Evolutionary conservation across 2,888 invertebrate species (phyloP).

Genomic region (Protula sp.): DNA sequence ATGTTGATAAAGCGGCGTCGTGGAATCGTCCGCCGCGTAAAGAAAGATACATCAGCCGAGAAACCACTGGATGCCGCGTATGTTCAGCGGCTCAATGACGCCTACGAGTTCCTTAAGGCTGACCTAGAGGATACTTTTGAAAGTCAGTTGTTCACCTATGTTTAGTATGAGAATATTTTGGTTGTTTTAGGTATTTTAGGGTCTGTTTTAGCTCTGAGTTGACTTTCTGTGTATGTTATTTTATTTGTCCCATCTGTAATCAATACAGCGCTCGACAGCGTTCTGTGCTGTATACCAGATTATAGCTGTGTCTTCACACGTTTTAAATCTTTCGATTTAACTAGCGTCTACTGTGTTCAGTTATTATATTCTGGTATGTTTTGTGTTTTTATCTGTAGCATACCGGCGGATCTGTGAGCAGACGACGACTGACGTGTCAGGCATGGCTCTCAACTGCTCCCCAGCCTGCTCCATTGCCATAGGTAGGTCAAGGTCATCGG

Average conservation of each 20-base stretch:
- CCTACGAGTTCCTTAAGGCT: conserved; percentile 44
- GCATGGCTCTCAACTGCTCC: conserved; percentile 36
- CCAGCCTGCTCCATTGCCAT: conserved; percentile 31
- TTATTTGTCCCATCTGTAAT: no score
- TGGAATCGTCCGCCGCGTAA: conserved; percentile 30
- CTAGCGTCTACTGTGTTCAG: no score
- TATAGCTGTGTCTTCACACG: no score
- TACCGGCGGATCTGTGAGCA: conserved; percentile 32
- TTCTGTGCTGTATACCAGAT: no score
- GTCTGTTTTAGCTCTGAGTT: no score
- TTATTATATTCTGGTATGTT: no score
- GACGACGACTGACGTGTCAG: conserved; percentile 32
- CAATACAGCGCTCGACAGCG: no score
- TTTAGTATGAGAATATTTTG: background rate
- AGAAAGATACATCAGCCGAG: conserved; percentile 21
- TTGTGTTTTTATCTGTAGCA: background rate
- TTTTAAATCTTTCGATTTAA: no score
- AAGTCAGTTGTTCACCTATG: background rate
- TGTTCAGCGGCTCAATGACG: conserved; percentile 34
- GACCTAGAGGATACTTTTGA: conserved; percentile 43
- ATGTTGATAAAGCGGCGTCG: conserved; percentile 34
- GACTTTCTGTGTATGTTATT: no score
- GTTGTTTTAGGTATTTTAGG: no score
- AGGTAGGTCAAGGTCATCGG: no score
- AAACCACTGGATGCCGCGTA: conserved; percentile 24